Evolutionary conservation across 2,113 vertebrate species (phyloP).

Genomic region (Dromas ardeola): DNA sequence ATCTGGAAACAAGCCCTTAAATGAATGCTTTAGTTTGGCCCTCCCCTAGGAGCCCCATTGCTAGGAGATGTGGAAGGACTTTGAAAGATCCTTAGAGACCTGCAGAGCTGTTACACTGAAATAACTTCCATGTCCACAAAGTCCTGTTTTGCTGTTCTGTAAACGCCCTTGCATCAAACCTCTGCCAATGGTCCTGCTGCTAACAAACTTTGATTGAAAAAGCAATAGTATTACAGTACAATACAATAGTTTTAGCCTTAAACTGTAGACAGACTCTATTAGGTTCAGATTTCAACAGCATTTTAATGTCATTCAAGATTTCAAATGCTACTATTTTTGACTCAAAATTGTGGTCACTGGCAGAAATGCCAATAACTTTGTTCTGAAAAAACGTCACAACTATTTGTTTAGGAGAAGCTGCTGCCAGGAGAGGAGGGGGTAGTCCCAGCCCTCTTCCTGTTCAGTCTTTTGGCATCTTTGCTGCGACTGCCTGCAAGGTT

Average conservation of each 20-base stretch:
- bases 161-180: neutral
- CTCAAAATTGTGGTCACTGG: neutral
- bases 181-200: neutral
- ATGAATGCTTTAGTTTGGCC: neutral
- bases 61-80: neutral
- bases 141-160: neutral
- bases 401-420: neutral
- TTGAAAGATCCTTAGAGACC: neutral
- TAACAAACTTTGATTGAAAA: neutral
- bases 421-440: neutral
- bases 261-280: neutral
- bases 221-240: fast-evolving
- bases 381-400: neutral
- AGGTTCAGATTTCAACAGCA: neutral
- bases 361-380: neutral
- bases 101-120: neutral
- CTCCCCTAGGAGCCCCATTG: neutral
- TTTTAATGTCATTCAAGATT: neutral
- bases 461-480: neutral
- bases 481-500: neutral
- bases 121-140: neutral
- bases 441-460: neutral
- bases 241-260: neutral
- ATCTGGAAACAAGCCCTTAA: neutral
- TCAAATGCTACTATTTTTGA: neutral